Evolutionary conservation across 2,888 invertebrate species (phyloP), one percentile per base, ranked within the genome.

Genomic region (Endomychus coccineus): DNA sequence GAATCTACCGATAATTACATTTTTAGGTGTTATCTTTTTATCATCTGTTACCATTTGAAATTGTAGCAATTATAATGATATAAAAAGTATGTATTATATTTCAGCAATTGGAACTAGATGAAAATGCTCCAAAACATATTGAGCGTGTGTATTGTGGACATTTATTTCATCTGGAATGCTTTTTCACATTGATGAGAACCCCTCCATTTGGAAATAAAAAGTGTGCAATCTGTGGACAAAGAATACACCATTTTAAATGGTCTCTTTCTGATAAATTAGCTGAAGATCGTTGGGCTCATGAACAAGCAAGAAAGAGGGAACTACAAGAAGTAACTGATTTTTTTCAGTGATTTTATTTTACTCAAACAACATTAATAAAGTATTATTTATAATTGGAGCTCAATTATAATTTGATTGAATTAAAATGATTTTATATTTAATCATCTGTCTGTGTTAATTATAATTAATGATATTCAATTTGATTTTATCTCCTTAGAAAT

Each of bases 181-280:
- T 84, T 23, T 69, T 79, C 46, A 69, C 63, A 28, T 82, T 74
- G 56, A 73, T 83, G 69, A 78, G 78, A 49, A 74, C 76, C 36
- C 83, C 83, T 7, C 84, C 83, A 17, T 84, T 84, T 66, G 80
- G 77, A 34, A 83, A 82, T 39, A 84, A 84, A 58, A 71, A 71
- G 43, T 84, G 84, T 57, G 50, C 49, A n/a, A 54, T 56, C 9
- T 84, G 83, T 57, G 73, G 71, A 4, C 67, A 76, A 48, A 72
- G 73, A 48, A 74, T 85, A 42, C 79, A 74, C 48, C 83, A 84
- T 55, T 80, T 81, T 46, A 82, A 81, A 52, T 85, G 82, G 80
- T 75, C 75, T 35, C 60, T 81, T 3, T 73, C 74, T 32, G 77
- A 82, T 15, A 75, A 76, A 54, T 64, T 82, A 17, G 79, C 81